Base-by-base conservation (phyloP, 2,797 vertebrate genomes). In the Cygnus olor region DNA sequence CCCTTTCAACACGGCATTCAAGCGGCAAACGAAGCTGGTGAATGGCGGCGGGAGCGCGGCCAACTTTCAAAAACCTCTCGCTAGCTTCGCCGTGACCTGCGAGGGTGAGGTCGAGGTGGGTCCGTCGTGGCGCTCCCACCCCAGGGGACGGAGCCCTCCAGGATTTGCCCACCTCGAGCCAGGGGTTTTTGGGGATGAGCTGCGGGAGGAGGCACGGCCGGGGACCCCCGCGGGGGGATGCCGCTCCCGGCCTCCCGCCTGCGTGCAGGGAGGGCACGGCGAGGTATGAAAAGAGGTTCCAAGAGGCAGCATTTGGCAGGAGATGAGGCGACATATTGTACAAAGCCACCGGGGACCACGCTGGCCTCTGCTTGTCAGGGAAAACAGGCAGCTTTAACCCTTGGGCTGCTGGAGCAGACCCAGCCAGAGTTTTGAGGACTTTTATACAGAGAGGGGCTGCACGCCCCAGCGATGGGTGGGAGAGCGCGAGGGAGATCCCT, bases 251-350 rank as follows among this genome's bases (percentile, higher is more conserved):
- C 42, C 42, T 45, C 47, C 40, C 1, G 54, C 30, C 20, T 63
- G 77, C 9, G 63, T 4, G 27, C n/a, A 61, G 21, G 38, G 73
- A 42, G n/a, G 81, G 73, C 61, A 83, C 49, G 4, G 70, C 5
- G 89, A 93, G 92, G 81, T 34, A 69, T 49, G 94, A 90, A 71
- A 45, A 47, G 81, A 19, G 85, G 34, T 14, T 6, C 49, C 51
- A 38, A 88, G 95, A 94, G 95, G 93, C 96, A 70, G 72, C 89
- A 90, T 90, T 97, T 98, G 98, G 98, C 97, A 97, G 92, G 90
- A 96, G 97, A 91, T 42, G 93, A 95, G 96, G 94, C 53, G 97
- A 97, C 98, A 98, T 98, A 98, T 97, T 98, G 98, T 78, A 85
- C 70, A 65, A 64, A 94, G 84, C 96, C 98, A 85, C 97, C 76